Evolutionary conservation across 2,888 invertebrate genomes (phyloP).

Genomic region (Amphipyra tragopoginis): DNA sequence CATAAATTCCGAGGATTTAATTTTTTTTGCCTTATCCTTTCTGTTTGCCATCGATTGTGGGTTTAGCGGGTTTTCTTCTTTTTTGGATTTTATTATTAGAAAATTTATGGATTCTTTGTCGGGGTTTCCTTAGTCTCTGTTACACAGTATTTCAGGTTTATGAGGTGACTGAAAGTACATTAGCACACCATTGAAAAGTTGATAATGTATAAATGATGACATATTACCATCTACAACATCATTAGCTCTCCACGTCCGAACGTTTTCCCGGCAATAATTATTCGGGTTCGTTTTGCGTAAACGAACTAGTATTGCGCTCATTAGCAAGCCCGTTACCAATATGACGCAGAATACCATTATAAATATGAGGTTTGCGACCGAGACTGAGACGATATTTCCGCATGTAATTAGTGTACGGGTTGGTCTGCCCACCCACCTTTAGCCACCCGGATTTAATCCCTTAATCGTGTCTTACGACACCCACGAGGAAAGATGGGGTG

Average conservation of each 20-base stretch:
- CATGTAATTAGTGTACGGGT: no score
- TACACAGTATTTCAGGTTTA: background rate
- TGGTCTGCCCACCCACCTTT: conserved; percentile 8
- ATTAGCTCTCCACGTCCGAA: conserved; percentile 5
- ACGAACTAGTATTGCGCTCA: conserved; percentile 11
- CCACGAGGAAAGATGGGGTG: conserved; percentile 27
- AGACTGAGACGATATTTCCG: no score
- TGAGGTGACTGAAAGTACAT: conserved; percentile 14
- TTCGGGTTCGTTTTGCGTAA: conserved; percentile 14
- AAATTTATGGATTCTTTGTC: conserved; percentile 24
- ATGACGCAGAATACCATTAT: no score
- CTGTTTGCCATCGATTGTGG: conserved; percentile 41
- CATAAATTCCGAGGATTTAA: conserved; percentile 42
- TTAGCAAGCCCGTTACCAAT: conserved; percentile 8
- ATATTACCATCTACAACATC: conserved; percentile 11
- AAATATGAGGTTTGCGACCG: no score
- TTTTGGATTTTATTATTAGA: conserved; percentile 26
- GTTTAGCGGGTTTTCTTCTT: conserved; percentile 22
- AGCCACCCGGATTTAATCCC: conserved; percentile 29
- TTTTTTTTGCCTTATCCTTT: conserved; percentile 41
- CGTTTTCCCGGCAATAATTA: conserved; percentile 15
- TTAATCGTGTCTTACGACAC: conserved; percentile 38
- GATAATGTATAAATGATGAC: conserved; percentile 20
- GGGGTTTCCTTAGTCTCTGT: background rate
- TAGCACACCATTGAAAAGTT: conserved; percentile 6